Evolutionary conservation across 2,888 invertebrate genomes (phyloP).

Genomic region (Parnassius orleans): DNA sequence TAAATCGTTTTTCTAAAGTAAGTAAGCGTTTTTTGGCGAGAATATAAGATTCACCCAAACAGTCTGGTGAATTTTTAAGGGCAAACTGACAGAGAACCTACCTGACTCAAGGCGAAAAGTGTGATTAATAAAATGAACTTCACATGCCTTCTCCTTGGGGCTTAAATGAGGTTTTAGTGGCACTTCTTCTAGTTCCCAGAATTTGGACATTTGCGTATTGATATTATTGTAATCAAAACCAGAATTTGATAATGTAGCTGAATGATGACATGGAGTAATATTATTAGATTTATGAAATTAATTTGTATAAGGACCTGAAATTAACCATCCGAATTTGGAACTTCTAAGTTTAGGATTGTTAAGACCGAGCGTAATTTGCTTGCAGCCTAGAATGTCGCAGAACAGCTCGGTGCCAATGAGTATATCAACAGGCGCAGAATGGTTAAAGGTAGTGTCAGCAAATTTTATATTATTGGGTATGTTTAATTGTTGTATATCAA

Average conservation of each 20-base stretch:
- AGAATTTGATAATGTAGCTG: not conserved
- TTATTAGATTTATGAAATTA: not conserved
- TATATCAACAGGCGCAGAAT: no score
- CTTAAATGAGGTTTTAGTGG: not conserved
- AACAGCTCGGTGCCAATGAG: no score
- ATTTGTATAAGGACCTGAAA: not conserved
- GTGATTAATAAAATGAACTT: not conserved
- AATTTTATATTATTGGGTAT: not conserved
- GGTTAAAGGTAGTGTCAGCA: not conserved
- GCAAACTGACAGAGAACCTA: no score
- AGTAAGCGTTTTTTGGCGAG: not conserved
- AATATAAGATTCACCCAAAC: no score
- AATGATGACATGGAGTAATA: not conserved
- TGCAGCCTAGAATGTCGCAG: no score
- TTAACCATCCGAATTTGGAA: no score
- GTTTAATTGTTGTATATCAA: not conserved
- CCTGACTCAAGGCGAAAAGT: not conserved
- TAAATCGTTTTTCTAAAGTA: not conserved
- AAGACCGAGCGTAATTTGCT: no score
- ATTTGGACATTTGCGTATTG: not conserved
- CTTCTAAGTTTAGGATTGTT: no score
- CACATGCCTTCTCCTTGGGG: not conserved
- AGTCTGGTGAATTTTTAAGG: no score
- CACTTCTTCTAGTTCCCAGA: not conserved
- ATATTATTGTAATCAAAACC: not conserved